Percentiles rank a stretch among this genome's conserved stretches.
These are phyloP conservation scores for Rapana venosa DNA, from an alignment of 2,888 invertebrate genomes.

Conservation along the genomic window DNA sequence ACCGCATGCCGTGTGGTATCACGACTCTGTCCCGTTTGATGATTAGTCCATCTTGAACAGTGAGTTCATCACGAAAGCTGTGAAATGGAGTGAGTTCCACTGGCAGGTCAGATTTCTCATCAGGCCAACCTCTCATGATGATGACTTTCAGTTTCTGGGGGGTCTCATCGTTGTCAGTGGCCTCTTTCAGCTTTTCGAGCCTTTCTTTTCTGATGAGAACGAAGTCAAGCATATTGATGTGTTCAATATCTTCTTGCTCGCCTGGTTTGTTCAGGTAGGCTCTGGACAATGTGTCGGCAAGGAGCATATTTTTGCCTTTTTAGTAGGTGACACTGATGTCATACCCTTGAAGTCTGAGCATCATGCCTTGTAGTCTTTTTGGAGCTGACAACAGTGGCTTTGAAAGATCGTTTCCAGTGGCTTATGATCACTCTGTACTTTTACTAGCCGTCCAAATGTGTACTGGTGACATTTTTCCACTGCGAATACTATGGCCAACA, in stretches of 20 bases:
- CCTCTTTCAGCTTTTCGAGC: slow-evolving; percentile 40
- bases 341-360: slow-evolving; percentile 54
- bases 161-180: slow-evolving; percentile 47
- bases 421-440: slow-evolving; percentile 56
- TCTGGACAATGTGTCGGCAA: slow-evolving; percentile 52
- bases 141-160: neutral
- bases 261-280: slow-evolving; percentile 55
- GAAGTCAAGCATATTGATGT: slow-evolving; percentile 48
- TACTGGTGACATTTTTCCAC: slow-evolving; percentile 54
- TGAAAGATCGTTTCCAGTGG: slow-evolving; percentile 54
- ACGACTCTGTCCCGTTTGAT: neutral
- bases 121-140: slow-evolving; percentile 48
- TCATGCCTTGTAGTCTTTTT: slow-evolving; percentile 56
- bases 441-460: slow-evolving; percentile 50
- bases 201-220: slow-evolving; percentile 44
- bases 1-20: too few species aligned
- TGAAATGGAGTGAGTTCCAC: neutral
- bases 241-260: slow-evolving; percentile 45
- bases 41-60: slow-evolving; percentile 33
- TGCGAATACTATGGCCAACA: slow-evolving; percentile 53
- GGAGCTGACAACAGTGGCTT: slow-evolving; percentile 51
- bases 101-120: slow-evolving; percentile 38
- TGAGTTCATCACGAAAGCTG: neutral
- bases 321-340: slow-evolving; percentile 52
- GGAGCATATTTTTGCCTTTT: slow-evolving; percentile 47